phyloP scores from a whole-genome alignment of 2,888 invertebrate species.

The Formica aserva region DNA sequence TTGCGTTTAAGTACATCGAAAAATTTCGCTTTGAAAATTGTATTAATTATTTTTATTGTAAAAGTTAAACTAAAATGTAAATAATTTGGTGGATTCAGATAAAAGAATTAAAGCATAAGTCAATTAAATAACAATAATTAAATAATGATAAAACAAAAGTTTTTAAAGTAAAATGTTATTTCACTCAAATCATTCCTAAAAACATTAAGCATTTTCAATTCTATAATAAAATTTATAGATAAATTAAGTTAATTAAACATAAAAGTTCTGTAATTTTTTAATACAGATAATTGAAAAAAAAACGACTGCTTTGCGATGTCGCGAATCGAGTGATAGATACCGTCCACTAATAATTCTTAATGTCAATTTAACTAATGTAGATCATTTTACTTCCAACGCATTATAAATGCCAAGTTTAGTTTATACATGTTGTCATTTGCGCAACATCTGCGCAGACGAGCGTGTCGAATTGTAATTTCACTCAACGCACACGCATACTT shows the following conservation, averaged over 20 bases:
- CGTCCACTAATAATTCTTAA: conserved; percentile 55
- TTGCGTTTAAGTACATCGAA: not conserved
- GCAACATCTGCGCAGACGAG: conserved; percentile 71
- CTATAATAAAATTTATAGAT: not conserved
- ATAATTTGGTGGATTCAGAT: not conserved
- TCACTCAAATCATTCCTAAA: not conserved
- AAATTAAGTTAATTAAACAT: not conserved
- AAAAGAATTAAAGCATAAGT: not conserved
- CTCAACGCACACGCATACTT: conserved; percentile 61
- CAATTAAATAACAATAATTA: conserved; percentile 13
- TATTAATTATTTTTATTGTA: not conserved
- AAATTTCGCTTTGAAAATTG: not conserved
- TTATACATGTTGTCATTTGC: conserved; percentile 56
- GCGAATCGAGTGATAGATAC: not conserved
- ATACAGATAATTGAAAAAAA: not conserved
- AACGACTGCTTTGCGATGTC: not conserved
- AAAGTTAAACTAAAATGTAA: not conserved
- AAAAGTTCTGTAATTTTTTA: conserved; percentile 1
- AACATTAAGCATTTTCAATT: not conserved
- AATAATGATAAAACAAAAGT: not conserved
- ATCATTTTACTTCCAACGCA: conserved; percentile 58
- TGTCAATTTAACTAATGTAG: conserved; percentile 55
- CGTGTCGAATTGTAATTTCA: conserved; percentile 66
- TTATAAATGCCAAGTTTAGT: conserved; percentile 66
- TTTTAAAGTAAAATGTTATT: not conserved